Percentiles rank a stretch among this genome's conserved stretches.
phyloP scores from a whole-genome alignment of 2,888 invertebrate species.

The Caenorhabditis panamensis region DNA sequence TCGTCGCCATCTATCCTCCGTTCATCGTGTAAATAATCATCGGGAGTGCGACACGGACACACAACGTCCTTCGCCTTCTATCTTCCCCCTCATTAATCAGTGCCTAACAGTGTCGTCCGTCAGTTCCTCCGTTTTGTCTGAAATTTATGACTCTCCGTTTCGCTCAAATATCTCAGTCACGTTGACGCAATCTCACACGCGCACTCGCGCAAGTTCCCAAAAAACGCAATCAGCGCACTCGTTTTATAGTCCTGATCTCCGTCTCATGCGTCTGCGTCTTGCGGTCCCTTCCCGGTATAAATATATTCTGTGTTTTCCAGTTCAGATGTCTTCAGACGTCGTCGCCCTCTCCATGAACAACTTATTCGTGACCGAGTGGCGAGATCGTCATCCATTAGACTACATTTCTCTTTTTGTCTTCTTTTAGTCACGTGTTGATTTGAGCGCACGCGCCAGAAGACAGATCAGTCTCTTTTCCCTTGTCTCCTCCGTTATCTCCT shows the following conservation, averaged over 20 bases:
- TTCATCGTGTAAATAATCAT: conserved; percentile 27
- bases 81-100: conserved; percentile 27
- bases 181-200: conserved; percentile 55
- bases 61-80: neutral
- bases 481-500: neutral
- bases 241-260: conserved; percentile 47
- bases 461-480: conserved; percentile 27
- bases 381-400: conserved; percentile 6
- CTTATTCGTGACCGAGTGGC: conserved; percentile 12
- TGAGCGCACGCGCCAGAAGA: conserved; percentile 37
- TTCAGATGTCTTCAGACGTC: conserved; percentile 30
- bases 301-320: conserved; percentile 40
- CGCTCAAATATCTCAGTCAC: conserved; percentile 31
- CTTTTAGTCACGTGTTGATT: conserved; percentile 51
- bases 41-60: neutral
- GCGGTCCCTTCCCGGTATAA: conserved; percentile 24
- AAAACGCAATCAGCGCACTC: conserved; percentile 13
- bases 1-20: conserved; percentile 26
- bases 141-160: conserved; percentile 32
- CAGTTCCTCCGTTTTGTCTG: conserved; percentile 9
- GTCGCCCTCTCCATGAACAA: conserved; percentile 9
- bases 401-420: neutral
- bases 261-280: conserved; percentile 25
- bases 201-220: conserved; percentile 28
- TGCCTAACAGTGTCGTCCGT: neutral